phyloP scores from a whole-genome alignment of 1,140 invertebrate species.

The Venturia canescens region DNA sequence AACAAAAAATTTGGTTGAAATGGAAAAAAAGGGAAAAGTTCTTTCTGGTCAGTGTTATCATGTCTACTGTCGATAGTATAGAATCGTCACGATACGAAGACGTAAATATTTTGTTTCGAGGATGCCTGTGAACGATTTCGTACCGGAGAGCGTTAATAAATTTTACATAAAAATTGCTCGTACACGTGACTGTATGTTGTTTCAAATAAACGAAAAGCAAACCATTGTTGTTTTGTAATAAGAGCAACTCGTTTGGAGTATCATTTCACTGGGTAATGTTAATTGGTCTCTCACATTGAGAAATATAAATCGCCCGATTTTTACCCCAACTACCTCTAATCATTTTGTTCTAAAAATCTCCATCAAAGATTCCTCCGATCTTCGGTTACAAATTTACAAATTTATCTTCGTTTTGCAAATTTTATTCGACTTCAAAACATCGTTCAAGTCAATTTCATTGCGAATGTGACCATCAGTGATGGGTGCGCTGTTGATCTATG shows the following conservation, averaged over 20 bases:
- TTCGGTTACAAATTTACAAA: too few relatives aligned
- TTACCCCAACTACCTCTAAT: too few relatives aligned
- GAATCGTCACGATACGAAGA: not conserved
- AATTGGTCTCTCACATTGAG: not conserved
- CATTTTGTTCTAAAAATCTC: too few relatives aligned
- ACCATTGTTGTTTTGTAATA: constrained; percentile 67
- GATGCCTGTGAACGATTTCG: constrained; percentile 55
- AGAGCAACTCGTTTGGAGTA: constrained; percentile 38
- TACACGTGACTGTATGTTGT: constrained; percentile 65
- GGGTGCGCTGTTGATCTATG: too few relatives aligned
- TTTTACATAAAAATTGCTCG: constrained; percentile 44
- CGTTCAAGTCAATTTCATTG: too few relatives aligned
- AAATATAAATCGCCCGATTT: too few relatives aligned
- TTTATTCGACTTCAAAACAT: too few relatives aligned
- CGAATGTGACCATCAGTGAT: too few relatives aligned
- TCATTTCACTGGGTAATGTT: not conserved
- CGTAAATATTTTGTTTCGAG: constrained; percentile 20
- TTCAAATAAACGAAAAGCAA: constrained; percentile 62
- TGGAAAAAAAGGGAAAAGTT: too few relatives aligned
- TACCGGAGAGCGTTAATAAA: constrained; percentile 58
- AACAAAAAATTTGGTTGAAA: too few relatives aligned
- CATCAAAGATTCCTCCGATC: too few relatives aligned
- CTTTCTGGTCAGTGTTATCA: not conserved
- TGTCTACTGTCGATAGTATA: not conserved
- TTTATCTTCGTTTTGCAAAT: too few relatives aligned